These are phyloP conservation scores for Ceuthmochares aereus DNA, from an alignment of 2,113 vertebrate genomes.

Conservation along the genomic window DNA sequence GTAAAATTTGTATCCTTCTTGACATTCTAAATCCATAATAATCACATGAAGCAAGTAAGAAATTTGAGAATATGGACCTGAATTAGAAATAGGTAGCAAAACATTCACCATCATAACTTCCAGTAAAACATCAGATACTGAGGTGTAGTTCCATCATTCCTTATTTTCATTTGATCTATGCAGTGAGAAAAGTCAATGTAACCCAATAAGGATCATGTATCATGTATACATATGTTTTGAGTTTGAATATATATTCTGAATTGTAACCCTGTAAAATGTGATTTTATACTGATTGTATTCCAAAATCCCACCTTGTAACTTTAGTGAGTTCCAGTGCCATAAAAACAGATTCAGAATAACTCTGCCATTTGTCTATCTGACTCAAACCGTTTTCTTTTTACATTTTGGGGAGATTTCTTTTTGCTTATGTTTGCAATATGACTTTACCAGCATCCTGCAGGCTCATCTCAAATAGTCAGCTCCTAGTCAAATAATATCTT, in stretches of 20 bases:
- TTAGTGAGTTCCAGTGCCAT: neutral
- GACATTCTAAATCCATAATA: neutral
- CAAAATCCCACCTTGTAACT: neutral
- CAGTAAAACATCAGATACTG: neutral
- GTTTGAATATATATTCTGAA: neutral
- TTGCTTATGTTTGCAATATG: neutral
- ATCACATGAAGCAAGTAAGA: neutral
- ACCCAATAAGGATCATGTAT: neutral
- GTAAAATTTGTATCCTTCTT: neutral
- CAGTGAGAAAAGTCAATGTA: neutral
- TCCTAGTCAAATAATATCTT: neutral
- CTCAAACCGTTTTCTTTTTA: neutral
- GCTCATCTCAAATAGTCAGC: slow-evolving; percentile 18
- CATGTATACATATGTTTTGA: neutral
- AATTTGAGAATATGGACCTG: neutral
- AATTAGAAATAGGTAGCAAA: neutral
- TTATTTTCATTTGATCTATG: neutral
- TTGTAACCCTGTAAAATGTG: neutral
- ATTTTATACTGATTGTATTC: neutral
- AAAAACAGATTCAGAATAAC: neutral
- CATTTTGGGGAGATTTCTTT: neutral
- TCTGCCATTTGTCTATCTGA: neutral
- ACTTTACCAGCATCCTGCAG: neutral
- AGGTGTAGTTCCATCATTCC: neutral
- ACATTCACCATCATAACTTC: neutral